Evolutionary conservation across 1,140 invertebrate species (phyloP).

Genomic region (Apis mellifera): DNA sequence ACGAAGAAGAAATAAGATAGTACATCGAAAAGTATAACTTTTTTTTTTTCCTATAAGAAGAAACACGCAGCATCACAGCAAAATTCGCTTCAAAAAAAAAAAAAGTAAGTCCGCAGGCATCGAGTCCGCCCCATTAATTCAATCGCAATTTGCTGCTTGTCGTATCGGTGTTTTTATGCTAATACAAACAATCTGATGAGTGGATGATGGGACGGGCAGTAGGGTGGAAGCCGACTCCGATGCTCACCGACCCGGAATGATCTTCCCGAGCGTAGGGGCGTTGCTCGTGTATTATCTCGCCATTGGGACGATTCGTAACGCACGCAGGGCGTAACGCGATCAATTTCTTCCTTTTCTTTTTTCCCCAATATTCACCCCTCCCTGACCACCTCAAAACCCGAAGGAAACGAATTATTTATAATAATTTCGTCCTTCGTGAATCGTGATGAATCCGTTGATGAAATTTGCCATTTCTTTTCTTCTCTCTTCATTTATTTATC

Average conservation of each 20-base stretch:
- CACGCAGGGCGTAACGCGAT: slow-evolving; percentile 47
- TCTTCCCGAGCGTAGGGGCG: slow-evolving; percentile 61
- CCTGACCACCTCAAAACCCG: too few species aligned
- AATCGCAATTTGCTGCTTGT: slow-evolving; percentile 57
- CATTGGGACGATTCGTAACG: slow-evolving; percentile 57
- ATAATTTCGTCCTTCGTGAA: neutral
- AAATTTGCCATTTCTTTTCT: too few species aligned
- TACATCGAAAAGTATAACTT: too few species aligned
- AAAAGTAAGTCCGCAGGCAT: neutral
- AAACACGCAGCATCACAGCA: too few species aligned
- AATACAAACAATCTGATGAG: slow-evolving; percentile 65
- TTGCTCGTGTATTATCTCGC: slow-evolving; percentile 62
- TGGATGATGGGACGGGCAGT: slow-evolving; percentile 33
- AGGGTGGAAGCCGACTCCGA: slow-evolving; percentile 48
- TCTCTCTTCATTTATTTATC: neutral
- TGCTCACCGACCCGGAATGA: slow-evolving; percentile 67
- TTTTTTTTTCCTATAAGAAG: too few species aligned
- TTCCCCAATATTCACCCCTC: too few species aligned
- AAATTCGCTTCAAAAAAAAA: neutral
- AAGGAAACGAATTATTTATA: neutral
- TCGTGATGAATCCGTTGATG: too few species aligned
- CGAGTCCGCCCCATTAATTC: slow-evolving; percentile 32
- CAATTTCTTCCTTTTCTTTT: slow-evolving; percentile 45
- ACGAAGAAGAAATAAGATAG: too few species aligned
- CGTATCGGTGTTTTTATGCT: slow-evolving; percentile 53